Percentiles rank a stretch among this genome's conserved stretches.
These are phyloP conservation scores for Eumacrocentrus americanus DNA, from an alignment of 2,888 invertebrate genomes.

Conservation along the genomic window DNA sequence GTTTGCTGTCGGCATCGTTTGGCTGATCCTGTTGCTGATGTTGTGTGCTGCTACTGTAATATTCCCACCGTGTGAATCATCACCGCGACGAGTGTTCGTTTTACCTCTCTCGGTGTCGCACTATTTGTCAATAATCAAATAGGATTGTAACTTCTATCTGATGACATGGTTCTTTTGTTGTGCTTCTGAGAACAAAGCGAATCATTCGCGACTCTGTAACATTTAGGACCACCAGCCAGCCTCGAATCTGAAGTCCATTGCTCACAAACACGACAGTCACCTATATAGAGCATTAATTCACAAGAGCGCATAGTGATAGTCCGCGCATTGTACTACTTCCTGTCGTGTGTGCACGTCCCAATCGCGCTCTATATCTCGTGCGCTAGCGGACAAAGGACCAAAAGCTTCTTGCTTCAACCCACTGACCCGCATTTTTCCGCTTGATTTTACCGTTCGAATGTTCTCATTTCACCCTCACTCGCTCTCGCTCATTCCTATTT, in stretches of 20 bases:
- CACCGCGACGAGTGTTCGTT: background rate
- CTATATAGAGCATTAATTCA: slow-evolving; percentile 34
- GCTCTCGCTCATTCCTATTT: background rate
- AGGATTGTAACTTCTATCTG: background rate
- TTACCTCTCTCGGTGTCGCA: background rate
- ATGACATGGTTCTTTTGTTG: background rate
- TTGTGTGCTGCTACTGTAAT: slow-evolving; percentile 11
- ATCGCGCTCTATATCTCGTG: slow-evolving; percentile 27
- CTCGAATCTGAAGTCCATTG: slow-evolving; percentile 30
- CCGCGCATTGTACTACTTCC: slow-evolving; percentile 1
- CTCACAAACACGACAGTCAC: slow-evolving; percentile 38
- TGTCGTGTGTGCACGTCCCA: slow-evolving; percentile 27
- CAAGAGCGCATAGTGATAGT: slow-evolving; percentile 31
- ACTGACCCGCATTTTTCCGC: slow-evolving; percentile 38
- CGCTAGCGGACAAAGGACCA: slow-evolving; percentile 30
- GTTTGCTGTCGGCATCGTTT: slow-evolving; percentile 40
- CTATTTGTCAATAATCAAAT: background rate
- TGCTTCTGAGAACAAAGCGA: background rate
- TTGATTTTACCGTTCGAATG: slow-evolving; percentile 21
- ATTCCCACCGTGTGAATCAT: background rate
- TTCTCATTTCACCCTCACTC: slow-evolving; percentile 5
- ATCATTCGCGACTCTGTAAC: slow-evolving; percentile 16
- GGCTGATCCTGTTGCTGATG: slow-evolving; percentile 37
- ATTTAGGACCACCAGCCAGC: slow-evolving; percentile 43
- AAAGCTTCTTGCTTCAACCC: slow-evolving; percentile 30